Evolutionary conservation across 1,140 invertebrate genomes (phyloP).

Genomic region (Philopotamus ludificatus): DNA sequence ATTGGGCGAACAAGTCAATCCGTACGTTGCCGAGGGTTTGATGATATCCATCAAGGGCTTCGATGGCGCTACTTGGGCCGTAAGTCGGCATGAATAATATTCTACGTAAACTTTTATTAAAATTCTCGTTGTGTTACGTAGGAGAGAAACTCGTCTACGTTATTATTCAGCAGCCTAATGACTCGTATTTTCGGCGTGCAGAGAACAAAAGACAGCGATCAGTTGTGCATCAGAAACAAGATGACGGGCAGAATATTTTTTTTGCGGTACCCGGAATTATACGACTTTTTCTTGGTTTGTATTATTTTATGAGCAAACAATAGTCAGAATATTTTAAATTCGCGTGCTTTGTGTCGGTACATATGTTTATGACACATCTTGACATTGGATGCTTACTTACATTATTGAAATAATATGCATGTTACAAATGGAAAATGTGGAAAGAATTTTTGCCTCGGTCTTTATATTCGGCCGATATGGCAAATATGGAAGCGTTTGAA

Average conservation of each 20-base stretch:
- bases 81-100: conserved; percentile 51
- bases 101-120: neutral
- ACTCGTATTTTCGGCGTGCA: conserved; percentile 89
- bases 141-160: conserved; percentile 83
- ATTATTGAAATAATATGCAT: neutral
- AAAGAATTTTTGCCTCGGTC: no score
- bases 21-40: conserved; percentile 72
- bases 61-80: conserved; percentile 73
- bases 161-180: conserved; percentile 83
- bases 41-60: conserved; percentile 74
- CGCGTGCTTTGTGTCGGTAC: no score
- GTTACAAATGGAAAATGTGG: neutral
- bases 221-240: conserved; percentile 72
- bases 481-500: no score
- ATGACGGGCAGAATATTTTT: conserved; percentile 82
- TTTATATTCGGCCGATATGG: no score
- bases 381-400: no score
- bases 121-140: conserved; percentile 45
- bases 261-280: conserved; percentile 74
- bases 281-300: conserved; percentile 74
- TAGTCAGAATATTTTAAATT: neutral
- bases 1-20: conserved; percentile 69
- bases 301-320: conserved; percentile 18
- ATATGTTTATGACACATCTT: no score
- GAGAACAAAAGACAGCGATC: conserved; percentile 69